Evolutionary conservation across 2,797 vertebrate species (phyloP), one percentile per base, ranked within the genome.

Genomic region (Poecilia picta): DNA sequence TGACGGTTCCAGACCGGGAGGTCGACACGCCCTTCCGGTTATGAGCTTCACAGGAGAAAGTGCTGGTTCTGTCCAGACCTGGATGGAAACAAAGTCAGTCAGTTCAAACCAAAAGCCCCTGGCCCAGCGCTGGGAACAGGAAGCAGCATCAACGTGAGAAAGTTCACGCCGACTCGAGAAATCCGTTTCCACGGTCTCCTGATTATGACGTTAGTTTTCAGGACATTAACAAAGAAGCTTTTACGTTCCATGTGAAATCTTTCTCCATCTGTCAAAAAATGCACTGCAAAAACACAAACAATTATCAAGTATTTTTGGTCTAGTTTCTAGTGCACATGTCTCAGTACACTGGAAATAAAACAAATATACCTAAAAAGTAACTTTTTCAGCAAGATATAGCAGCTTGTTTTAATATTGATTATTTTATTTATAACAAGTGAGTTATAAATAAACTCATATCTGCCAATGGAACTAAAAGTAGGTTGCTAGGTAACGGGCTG

Each of bases 31-130:
- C 97, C 85, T 97, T 98, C 46, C 83, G 84, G n/a, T 98, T 98
- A 39, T 97, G 95, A 31, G 97, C 97, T 86, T 98, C 97, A 18
- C 97, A 98, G 8, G 97, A 97, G 88, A 98, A 98, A 2, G 95
- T 95, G 59, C 97, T 96, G 13, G 96, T 97, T 84, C 94, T 94
- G 93, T 97, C 97, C 83, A 98, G 88, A 84, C 97, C 97, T 98
- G 88, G 70, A 78, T 0, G 25, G 12, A 72, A 72, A 31, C 78
- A 87, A 31, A 81, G 85, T 81, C 64, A 25, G 20, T 39, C 4
- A 23, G 31, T 64, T 64, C 31, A 64, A 20, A 64, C 31, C 28
- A 4, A 64, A 33, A 20, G 1, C 23, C 23, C 11, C 23, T 12
- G 36, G 1, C 39, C n/a, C 36, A 70, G 36, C 2, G 18, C 8